Evolutionary conservation across 2,888 invertebrate species (phyloP).

Genomic region (Nudaria mundana): DNA sequence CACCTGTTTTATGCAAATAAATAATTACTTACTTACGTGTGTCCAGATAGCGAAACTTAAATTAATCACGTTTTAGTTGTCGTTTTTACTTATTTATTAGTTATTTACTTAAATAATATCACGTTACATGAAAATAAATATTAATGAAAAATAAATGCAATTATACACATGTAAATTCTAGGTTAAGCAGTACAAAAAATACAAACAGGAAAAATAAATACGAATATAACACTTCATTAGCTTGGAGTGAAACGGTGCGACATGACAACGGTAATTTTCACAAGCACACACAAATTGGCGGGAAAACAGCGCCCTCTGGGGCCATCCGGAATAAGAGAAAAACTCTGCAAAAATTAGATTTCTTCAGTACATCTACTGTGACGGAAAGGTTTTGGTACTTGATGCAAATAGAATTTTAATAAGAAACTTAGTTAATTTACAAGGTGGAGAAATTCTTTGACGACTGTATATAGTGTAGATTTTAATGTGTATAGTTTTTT

Average conservation of each 20-base stretch:
- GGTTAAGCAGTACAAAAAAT: conserved; percentile 1
- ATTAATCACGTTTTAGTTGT: too few relatives aligned
- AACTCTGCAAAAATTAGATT: conserved; percentile 78
- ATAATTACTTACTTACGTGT: too few relatives aligned
- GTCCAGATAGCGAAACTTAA: too few relatives aligned
- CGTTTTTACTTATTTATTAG: too few relatives aligned
- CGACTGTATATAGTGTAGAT: too few relatives aligned
- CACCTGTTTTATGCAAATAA: too few relatives aligned
- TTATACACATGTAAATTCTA: not conserved
- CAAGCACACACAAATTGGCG: conserved; percentile 77
- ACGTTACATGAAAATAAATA: too few relatives aligned
- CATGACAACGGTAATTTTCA: conserved; percentile 64
- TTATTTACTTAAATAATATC: too few relatives aligned
- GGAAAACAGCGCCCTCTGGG: conserved; percentile 58
- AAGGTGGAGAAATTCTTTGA: too few relatives aligned
- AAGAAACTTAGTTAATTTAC: too few relatives aligned
- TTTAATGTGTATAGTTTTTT: too few relatives aligned
- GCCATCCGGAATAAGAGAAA: conserved; percentile 66
- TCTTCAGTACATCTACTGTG: conserved; percentile 44
- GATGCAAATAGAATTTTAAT: not conserved
- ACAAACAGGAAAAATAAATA: conserved; percentile 16
- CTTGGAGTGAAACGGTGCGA: conserved; percentile 45
- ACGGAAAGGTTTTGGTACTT: conserved; percentile 53
- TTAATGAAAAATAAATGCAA: not conserved
- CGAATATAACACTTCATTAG: conserved; percentile 37